These are phyloP conservation scores for Apolygus lucorum DNA, from an alignment of 1,140 invertebrate genomes.

Conservation along the genomic window DNA sequence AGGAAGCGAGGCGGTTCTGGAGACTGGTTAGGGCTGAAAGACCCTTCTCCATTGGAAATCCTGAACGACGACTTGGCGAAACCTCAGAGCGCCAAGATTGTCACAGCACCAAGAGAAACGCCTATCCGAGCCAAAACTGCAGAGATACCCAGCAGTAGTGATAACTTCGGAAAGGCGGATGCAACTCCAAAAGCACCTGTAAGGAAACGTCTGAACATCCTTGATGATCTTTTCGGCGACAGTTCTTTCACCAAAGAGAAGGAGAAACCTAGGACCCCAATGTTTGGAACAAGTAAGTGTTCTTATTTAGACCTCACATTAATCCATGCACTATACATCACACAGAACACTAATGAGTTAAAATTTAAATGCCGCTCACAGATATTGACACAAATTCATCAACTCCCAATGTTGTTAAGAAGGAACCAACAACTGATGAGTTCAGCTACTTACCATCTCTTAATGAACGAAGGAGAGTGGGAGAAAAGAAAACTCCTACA, in stretches of 20 bases:
- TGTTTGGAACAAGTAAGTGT: background rate
- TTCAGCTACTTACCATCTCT: background rate
- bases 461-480: background rate
- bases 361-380: too few species aligned
- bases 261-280: background rate
- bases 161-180: background rate
- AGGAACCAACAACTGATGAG: background rate
- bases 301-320: background rate
- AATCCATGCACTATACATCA: too few species aligned
- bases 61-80: background rate
- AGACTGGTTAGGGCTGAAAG: conserved; percentile 16
- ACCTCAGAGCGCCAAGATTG: background rate
- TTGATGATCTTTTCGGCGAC: conserved; percentile 17
- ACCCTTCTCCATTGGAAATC: background rate
- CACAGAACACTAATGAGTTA: too few species aligned
- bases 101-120: background rate
- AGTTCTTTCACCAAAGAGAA: conserved; percentile 6
- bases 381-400: too few species aligned
- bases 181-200: background rate
- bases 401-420: too few species aligned
- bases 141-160: too few species aligned
- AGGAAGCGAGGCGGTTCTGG: conserved; percentile 5
- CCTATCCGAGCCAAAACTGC: background rate
- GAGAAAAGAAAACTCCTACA: background rate
- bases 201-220: conserved; percentile 9